Evolutionary conservation across 2,113 vertebrate species (phyloP).

Genomic region (Pyxicephalus adspersus): DNA sequence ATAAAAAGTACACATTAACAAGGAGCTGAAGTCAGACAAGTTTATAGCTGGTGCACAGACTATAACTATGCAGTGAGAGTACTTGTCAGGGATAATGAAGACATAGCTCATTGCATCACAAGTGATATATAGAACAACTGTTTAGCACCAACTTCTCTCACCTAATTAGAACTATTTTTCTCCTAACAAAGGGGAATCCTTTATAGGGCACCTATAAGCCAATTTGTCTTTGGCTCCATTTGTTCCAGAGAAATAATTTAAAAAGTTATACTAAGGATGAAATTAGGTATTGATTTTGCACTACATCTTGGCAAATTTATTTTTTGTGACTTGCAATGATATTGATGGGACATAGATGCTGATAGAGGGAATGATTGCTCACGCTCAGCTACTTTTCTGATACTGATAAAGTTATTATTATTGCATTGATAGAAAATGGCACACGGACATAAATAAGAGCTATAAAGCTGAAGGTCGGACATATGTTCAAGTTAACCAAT

Average conservation of each 20-base stretch:
- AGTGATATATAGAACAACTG: slow-evolving; percentile 16
- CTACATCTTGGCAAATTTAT: slow-evolving; percentile 44
- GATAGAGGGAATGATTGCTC: slow-evolving; percentile 44
- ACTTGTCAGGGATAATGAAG: slow-evolving; percentile 1
- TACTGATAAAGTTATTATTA: slow-evolving; percentile 55
- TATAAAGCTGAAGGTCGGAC: slow-evolving; percentile 49
- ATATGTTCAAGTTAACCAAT: slow-evolving; percentile 2
- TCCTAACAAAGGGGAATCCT: slow-evolving; percentile 23
- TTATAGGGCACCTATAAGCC: slow-evolving; percentile 13
- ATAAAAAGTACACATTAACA: background rate
- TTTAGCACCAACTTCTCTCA: slow-evolving; percentile 8
- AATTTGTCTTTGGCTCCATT: slow-evolving; percentile 34
- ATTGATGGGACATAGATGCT: slow-evolving; percentile 53
- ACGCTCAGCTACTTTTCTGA: slow-evolving; percentile 30
- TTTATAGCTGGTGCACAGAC: background rate
- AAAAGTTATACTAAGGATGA: slow-evolving; percentile 52
- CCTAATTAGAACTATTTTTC: slow-evolving; percentile 30
- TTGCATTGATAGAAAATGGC: slow-evolving; percentile 46
- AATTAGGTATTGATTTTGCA: slow-evolving; percentile 56
- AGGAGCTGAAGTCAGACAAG: background rate
- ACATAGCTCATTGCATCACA: slow-evolving; percentile 11
- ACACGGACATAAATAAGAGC: slow-evolving; percentile 37
- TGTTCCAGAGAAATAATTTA: slow-evolving; percentile 43
- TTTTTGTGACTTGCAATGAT: slow-evolving; percentile 45
- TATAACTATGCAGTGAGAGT: background rate